Evolutionary conservation across 2,113 vertebrate species (phyloP), one percentile per base, ranked within the genome.

Genomic region (Otus sunia): DNA sequence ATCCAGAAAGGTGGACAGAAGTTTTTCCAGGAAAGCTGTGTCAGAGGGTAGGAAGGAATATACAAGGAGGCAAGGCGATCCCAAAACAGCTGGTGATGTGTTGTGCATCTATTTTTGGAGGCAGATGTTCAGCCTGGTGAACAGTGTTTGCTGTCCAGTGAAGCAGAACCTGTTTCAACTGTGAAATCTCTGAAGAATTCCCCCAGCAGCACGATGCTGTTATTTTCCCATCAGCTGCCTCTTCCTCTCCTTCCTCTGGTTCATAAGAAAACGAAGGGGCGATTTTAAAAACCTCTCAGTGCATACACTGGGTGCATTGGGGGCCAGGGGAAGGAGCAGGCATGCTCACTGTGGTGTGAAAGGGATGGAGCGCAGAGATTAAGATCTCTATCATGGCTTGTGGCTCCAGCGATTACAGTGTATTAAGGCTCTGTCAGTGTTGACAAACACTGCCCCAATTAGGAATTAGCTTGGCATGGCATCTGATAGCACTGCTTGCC

Each of bases 361-460:
- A 93, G 92, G 92, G 90, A 86, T 34, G 1, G 21, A 92, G 92
- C 4, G 6, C 92, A 80, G 92, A 98, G 97, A 98, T 98, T 97
- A 97, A 98, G 98, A 98, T 98, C 96, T 91, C 85, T 97, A 97
- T 98, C 97, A 14, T 76, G 96, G 97, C 90, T 97, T 92, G 96
- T 97, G 97, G 93, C 97, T 97, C 85, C 84, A 88, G 96, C 1
- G 77, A 98, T 98, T 98, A 98, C 95, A 90, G 92, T 88, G 97
- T 92, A 97, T 96, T 97, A 98, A 90, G 95, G 92, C 94, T 95
- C 95, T 89, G 95, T 62, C 85, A 8, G 78, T 97, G 97, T 98
- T 97, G 97, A 98, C 97, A 98, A 98, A 98, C 97, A 98, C 90
- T 98, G 97, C 94, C 87, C 91, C 97, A 98, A 98, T 98, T 98